These are phyloP conservation scores for Peromyscus eremicus DNA, from an alignment of 2,797 vertebrate genomes.

Conservation along the genomic window DNA sequence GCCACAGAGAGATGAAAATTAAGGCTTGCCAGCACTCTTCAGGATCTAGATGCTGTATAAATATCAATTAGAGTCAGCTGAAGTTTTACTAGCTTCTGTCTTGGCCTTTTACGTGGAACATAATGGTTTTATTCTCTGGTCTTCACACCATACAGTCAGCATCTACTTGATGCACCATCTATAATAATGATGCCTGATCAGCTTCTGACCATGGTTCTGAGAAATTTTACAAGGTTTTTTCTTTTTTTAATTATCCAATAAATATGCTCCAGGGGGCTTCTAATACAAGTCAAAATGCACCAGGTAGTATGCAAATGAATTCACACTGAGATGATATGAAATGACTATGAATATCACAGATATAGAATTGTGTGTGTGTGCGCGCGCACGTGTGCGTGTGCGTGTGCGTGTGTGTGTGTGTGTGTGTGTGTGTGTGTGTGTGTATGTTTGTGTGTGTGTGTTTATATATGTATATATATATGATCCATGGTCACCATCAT, in stretches of 20 bases:
- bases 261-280: not conserved
- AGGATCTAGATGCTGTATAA: constrained; percentile 8
- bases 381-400: too few species aligned
- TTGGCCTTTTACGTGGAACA: not conserved
- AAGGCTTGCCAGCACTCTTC: constrained; percentile 39
- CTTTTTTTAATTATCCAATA: not conserved
- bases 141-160: not conserved
- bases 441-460: not conserved
- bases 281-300: not conserved
- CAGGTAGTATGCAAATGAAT: not conserved
- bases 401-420: too few species aligned
- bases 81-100: not conserved
- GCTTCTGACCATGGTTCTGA: not conserved
- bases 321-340: constrained; percentile 5
- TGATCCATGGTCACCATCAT: not conserved
- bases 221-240: not conserved
- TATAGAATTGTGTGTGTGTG: too few species aligned
- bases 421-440: too few species aligned
- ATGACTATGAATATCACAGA: not conserved
- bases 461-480: not conserved
- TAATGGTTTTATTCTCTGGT: constrained; percentile 8
- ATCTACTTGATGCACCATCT: not conserved
- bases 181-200: not conserved
- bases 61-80: not conserved
- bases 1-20: constrained; percentile 27